Conservation (phyloP, 1,140 invertebrate genomes). For the Drosophila littoralis region DNA sequence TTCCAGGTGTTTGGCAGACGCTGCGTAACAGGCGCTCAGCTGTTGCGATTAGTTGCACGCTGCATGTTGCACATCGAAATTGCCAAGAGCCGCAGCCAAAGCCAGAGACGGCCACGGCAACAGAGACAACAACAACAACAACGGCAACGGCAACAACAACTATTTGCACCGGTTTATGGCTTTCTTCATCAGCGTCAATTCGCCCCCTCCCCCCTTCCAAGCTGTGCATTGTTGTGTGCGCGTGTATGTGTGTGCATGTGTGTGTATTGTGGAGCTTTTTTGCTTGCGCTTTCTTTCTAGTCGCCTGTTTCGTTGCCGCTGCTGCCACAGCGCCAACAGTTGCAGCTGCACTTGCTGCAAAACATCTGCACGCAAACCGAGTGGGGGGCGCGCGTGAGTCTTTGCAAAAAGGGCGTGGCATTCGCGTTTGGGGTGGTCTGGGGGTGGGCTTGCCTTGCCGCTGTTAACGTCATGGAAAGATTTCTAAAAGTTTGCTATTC, state of each 20-base stretch:
- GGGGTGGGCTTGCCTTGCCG: background rate
- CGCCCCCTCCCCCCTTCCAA: slow-evolving; percentile 6
- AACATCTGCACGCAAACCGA: slow-evolving; percentile 16
- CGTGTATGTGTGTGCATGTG: background rate
- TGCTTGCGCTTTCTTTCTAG: slow-evolving; percentile 77
- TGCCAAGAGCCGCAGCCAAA: slow-evolving; percentile 29
- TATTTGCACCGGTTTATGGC: slow-evolving; percentile 66
- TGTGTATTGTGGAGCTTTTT: slow-evolving; percentile 45
- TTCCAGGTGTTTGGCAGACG: slow-evolving; percentile 73
- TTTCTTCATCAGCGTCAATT: slow-evolving; percentile 43
- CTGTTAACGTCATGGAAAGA: background rate
- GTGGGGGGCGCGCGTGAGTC: no score
- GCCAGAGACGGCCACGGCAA: slow-evolving; percentile 9
- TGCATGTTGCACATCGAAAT: slow-evolving; percentile 56
- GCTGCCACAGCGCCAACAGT: slow-evolving; percentile 52
- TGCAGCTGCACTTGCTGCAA: slow-evolving; percentile 46
- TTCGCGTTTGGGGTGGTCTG: no score
- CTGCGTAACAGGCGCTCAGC: slow-evolving; percentile 74
- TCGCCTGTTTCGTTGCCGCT: slow-evolving; percentile 74
- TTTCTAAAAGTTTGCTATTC: background rate
- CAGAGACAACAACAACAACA: slow-evolving; percentile 12
- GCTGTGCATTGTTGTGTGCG: slow-evolving; percentile 9
- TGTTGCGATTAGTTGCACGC: slow-evolving; percentile 28
- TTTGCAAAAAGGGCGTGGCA: no score
- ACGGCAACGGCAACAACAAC: slow-evolving; percentile 24